phyloP scores from a whole-genome alignment of 2,888 invertebrate genomes.

The Lordiphosa andalusiaca region DNA sequence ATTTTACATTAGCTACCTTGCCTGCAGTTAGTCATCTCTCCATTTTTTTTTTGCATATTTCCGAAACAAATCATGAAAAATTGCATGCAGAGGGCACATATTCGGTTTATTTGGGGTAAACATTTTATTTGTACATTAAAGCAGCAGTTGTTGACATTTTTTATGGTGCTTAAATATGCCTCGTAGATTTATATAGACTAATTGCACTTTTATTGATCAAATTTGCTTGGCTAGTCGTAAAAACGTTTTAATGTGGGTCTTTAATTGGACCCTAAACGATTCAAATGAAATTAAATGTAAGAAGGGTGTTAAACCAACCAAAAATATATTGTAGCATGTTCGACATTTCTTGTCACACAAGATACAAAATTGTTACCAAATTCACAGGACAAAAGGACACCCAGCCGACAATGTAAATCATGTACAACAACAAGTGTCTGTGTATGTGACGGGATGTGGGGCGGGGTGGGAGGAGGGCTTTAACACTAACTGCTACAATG shows the following conservation, averaged over 20 bases:
- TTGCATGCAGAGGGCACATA: slow-evolving; percentile 9
- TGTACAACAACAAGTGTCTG: slow-evolving; percentile 48
- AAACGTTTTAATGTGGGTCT: not conserved
- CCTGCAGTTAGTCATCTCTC: slow-evolving; percentile 1
- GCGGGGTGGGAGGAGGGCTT: slow-evolving; percentile 1
- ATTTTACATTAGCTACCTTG: not conserved
- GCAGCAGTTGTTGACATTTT: slow-evolving; percentile 9
- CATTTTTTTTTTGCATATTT: slow-evolving; percentile 1
- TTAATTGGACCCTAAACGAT: no score
- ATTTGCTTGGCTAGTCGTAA: not conserved
- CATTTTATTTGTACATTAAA: not conserved
- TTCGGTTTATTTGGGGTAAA: not conserved
- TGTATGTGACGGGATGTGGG: slow-evolving; percentile 13
- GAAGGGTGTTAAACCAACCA: no score
- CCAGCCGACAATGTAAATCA: slow-evolving; percentile 3
- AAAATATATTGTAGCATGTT: no score
- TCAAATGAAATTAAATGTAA: no score
- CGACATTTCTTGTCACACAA: not conserved
- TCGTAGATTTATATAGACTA: not conserved
- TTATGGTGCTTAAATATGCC: not conserved
- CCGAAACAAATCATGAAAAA: slow-evolving; percentile 9
- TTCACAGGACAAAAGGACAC: not conserved
- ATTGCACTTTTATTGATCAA: slow-evolving; percentile 3
- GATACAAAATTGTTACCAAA: slow-evolving; percentile 1
- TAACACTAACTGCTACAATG: not conserved